phyloP scores from a whole-genome alignment of 2,797 vertebrate genomes.

The Acipenser transmontanus region DNA sequence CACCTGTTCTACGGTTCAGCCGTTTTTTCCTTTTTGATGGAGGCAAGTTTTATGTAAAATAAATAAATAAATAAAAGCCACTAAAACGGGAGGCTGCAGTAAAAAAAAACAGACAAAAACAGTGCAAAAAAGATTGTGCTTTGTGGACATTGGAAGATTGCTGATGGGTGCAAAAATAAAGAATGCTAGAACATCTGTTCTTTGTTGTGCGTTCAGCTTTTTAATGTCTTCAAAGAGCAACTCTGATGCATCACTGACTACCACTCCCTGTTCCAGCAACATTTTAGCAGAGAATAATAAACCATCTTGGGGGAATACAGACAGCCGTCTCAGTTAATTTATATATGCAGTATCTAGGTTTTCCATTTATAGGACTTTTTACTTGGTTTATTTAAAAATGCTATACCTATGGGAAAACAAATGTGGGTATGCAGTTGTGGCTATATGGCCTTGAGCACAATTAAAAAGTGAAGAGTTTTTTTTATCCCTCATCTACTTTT shows the following conservation, averaged over 20 bases:
- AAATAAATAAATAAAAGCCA: conserved; percentile 44
- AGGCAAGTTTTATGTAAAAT: conserved; percentile 49
- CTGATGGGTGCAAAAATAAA: conserved; percentile 99
- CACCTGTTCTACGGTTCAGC: conserved; percentile 71
- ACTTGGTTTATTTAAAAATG: conserved; percentile 69
- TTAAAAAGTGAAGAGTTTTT: conserved; percentile 63
- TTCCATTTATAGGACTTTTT: conserved; percentile 84
- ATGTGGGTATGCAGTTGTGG: conserved; percentile 50
- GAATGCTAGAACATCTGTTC: conserved; percentile 99
- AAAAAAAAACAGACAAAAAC: conserved; percentile 72
- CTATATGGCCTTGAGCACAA: conserved; percentile 54
- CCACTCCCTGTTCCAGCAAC: conserved; percentile 94
- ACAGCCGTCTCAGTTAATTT: conserved; percentile 79
- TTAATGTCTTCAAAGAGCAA: conserved; percentile 99
- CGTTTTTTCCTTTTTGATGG: conserved; percentile 54
- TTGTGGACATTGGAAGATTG: conserved; percentile 96
- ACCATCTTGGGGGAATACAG: conserved; percentile 94
- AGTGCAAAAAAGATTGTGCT: conserved; percentile 71
- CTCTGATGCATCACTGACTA: conserved; percentile 99
- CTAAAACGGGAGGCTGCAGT: conserved; percentile 47
- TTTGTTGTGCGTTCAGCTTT: conserved; percentile 99
- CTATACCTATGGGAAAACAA: conserved; percentile 59
- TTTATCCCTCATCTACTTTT: conserved; percentile 37
- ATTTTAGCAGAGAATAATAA: conserved; percentile 98
- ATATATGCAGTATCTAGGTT: conserved; percentile 57